Percentiles rank a stretch among this genome's conserved stretches.
phyloP scores from a whole-genome alignment of 2,113 vertebrate genomes.

The Stomatorhinus ivindoensis region DNA sequence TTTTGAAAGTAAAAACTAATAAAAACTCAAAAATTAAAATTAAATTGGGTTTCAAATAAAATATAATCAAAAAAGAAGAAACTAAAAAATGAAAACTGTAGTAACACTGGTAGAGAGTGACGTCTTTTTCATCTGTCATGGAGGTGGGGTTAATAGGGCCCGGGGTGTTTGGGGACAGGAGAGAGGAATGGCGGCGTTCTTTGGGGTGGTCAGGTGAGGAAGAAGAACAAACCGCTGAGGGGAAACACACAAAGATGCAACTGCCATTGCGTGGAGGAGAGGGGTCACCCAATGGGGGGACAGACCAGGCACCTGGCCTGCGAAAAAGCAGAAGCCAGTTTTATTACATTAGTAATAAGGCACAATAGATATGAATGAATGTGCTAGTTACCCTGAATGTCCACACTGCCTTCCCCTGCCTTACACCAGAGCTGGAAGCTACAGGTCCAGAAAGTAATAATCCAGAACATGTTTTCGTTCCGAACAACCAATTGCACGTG shows the following conservation, averaged over 20 bases:
- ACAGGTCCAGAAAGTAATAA: not conserved
- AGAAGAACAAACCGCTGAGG: not conserved
- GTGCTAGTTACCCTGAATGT: not conserved
- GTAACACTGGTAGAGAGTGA: not conserved
- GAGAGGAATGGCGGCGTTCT: not conserved
- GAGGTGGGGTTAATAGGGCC: not conserved
- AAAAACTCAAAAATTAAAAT: not conserved
- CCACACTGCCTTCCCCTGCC: not conserved
- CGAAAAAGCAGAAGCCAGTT: not conserved
- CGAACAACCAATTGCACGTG: not conserved
- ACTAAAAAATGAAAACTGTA: not conserved
- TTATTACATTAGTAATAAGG: not conserved
- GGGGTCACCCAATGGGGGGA: not conserved
- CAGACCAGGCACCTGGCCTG: not conserved
- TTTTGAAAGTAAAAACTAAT: not conserved
- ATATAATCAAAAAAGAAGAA: not conserved
- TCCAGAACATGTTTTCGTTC: not conserved
- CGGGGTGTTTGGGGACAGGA: not conserved
- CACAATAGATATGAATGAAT: not conserved
- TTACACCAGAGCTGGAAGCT: not conserved
- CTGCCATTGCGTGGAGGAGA: not conserved
- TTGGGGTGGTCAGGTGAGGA: not conserved
- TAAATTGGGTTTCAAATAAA: not conserved
- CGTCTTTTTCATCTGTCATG: not conserved
- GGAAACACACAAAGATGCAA: not conserved